A percentile compares a stretch with the other conserved stretches of the same genome.
Evolutionary conservation across 1,140 invertebrate species (phyloP).

Genomic region (Nephila pilipes): DNA sequence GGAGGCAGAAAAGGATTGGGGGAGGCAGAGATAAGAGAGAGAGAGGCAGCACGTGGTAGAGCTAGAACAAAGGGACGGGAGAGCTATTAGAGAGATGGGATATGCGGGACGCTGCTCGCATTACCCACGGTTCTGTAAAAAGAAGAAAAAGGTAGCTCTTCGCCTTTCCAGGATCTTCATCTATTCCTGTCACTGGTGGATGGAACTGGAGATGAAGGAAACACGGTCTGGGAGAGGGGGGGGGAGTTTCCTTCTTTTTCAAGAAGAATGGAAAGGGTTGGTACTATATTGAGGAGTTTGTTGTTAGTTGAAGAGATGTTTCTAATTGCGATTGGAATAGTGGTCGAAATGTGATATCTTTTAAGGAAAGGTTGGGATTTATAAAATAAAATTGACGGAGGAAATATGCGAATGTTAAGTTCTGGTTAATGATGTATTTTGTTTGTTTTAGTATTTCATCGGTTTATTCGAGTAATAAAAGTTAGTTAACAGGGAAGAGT

Average conservation of each 20-base stretch:
- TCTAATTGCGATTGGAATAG: background rate
- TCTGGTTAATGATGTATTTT: no score
- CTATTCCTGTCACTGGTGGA: background rate
- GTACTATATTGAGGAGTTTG: background rate
- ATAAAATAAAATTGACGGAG: no score
- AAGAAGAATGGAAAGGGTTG: background rate
- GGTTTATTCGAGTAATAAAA: no score
- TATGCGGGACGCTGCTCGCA: constrained; percentile 24
- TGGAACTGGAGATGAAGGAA: background rate
- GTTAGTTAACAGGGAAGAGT: no score
- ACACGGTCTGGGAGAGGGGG: background rate
- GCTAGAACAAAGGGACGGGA: constrained; percentile 16
- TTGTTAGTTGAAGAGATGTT: background rate
- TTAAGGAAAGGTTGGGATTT: no score
- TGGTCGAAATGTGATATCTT: no score
- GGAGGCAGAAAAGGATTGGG: background rate
- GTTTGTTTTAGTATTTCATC: no score
- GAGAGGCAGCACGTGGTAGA: background rate
- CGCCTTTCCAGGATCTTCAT: constrained; percentile 2
- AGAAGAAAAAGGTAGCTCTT: background rate
- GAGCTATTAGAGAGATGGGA: constrained; percentile 40
- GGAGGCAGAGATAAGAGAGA: background rate
- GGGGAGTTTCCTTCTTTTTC: background rate
- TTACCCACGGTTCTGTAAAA: background rate
- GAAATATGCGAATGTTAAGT: no score